These are phyloP conservation scores for Pelagia noctiluca DNA, from an alignment of 30 jellyfish, hydroid and myxozoan species.

Conservation along the genomic window DNA sequence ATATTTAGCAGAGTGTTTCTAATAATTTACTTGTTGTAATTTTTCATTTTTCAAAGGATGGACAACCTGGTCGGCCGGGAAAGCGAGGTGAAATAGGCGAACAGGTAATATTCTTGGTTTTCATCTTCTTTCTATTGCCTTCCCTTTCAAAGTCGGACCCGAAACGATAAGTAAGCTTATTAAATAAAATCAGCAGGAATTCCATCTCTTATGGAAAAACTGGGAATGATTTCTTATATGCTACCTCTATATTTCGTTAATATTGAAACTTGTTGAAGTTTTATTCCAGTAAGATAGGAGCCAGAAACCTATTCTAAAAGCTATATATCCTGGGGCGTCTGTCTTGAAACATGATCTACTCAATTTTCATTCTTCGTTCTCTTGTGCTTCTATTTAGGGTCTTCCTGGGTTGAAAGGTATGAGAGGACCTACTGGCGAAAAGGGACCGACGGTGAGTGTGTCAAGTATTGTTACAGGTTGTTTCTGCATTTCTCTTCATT, in stretches of 20 bases:
- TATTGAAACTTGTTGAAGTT: no score
- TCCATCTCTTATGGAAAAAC: not conserved
- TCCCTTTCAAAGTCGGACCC: no score
- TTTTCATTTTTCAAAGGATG: slow-evolving; percentile 47
- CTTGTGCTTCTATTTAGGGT: no score
- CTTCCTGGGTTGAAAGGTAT: slow-evolving; percentile 31
- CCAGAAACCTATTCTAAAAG: no score
- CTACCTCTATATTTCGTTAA: no score
- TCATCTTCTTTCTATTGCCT: not conserved
- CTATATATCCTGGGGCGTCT: no score
- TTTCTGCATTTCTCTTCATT: not conserved
- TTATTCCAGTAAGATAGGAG: no score
- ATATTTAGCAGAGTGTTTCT: not conserved
- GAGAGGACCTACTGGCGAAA: slow-evolving; percentile 16
- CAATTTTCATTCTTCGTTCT: no score
- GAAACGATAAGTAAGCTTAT: no score
- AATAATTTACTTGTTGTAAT: not conserved
- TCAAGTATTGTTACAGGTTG: no score
- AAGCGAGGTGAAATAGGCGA: slow-evolving; percentile 52
- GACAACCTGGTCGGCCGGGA: slow-evolving; percentile 69
- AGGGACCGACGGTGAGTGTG: slow-evolving; percentile 29
- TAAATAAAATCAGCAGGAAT: no score
- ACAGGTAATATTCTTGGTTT: not conserved
- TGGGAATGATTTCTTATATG: not conserved
- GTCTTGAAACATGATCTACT: no score